These are phyloP conservation scores for Serranus cabrilla DNA, from an alignment of 2,797 vertebrate species.

Conservation along the genomic window DNA sequence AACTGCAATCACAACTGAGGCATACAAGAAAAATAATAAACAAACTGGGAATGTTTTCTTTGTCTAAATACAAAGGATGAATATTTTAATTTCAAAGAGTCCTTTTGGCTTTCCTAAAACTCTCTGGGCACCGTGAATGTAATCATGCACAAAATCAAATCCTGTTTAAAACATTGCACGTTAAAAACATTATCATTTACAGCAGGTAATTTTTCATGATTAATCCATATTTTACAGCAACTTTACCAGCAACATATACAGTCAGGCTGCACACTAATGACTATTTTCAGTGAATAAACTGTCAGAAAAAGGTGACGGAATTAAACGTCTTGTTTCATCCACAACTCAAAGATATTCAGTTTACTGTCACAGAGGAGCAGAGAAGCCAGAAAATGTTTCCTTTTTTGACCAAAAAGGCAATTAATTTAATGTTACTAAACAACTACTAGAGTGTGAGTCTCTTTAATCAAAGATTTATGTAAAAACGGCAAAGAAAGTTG, in stretches of 20 bases:
- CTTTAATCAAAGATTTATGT: too few relatives aligned
- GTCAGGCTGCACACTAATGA: too few relatives aligned
- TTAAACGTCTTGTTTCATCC: too few relatives aligned
- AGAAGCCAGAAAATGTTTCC: too few relatives aligned
- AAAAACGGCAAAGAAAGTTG: too few relatives aligned
- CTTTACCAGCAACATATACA: not conserved
- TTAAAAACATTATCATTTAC: not conserved
- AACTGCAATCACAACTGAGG: constrained; percentile 57
- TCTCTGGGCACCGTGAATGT: not conserved
- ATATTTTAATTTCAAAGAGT: constrained; percentile 1
- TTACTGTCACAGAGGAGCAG: too few relatives aligned
- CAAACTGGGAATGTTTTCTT: constrained; percentile 20
- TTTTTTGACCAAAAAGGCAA: too few relatives aligned
- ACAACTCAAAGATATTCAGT: too few relatives aligned
- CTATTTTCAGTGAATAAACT: too few relatives aligned
- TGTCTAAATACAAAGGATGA: constrained; percentile 1
- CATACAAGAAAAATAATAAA: constrained; percentile 53
- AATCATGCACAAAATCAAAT: constrained; percentile 10
- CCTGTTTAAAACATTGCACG: not conserved
- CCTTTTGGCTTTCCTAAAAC: constrained; percentile 3
- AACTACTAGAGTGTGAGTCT: too few relatives aligned
- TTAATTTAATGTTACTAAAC: too few relatives aligned
- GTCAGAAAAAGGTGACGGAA: too few relatives aligned
- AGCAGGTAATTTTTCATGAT: not conserved
- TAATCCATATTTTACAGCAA: not conserved